These are phyloP conservation scores for Schizaphis graminum DNA, from an alignment of 2,888 invertebrate genomes.

Conservation along the genomic window DNA sequence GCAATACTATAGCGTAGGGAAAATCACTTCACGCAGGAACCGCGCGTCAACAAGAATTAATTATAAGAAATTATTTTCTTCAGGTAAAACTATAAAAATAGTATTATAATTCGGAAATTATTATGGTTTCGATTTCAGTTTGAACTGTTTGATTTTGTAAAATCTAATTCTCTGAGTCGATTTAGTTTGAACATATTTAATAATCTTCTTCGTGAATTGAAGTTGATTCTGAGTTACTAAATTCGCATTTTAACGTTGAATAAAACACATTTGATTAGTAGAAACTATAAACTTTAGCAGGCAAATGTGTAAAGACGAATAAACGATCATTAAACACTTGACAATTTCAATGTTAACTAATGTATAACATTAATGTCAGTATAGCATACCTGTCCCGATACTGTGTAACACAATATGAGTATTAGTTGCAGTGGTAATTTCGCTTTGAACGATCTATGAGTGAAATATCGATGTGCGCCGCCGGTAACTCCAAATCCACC, in stretches of 20 bases:
- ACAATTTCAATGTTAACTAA: background rate
- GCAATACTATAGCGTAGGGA: background rate
- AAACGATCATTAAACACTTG: background rate
- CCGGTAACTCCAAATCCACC: conserved; percentile 97
- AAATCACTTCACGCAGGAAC: background rate
- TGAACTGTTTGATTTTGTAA: background rate
- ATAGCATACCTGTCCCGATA: conserved; percentile 77
- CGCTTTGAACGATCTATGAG: conserved; percentile 96
- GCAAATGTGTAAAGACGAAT: background rate
- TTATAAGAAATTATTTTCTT: background rate
- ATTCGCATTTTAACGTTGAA: background rate
- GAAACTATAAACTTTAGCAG: background rate
- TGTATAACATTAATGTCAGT: background rate
- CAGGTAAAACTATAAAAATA: background rate
- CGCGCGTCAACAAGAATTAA: background rate
- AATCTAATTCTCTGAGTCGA: background rate
- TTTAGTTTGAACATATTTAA: background rate
- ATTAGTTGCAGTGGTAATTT: conserved; percentile 88
- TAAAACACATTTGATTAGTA: background rate
- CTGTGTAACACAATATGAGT: conserved; percentile 79
- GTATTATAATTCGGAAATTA: background rate
- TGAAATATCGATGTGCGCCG: conserved; percentile 96
- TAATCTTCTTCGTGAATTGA: background rate
- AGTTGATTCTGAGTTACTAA: background rate
- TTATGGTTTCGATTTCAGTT: background rate